Base-by-base conservation (phyloP, 2,113 vertebrate genomes). In the Heterotis niloticus region DNA sequence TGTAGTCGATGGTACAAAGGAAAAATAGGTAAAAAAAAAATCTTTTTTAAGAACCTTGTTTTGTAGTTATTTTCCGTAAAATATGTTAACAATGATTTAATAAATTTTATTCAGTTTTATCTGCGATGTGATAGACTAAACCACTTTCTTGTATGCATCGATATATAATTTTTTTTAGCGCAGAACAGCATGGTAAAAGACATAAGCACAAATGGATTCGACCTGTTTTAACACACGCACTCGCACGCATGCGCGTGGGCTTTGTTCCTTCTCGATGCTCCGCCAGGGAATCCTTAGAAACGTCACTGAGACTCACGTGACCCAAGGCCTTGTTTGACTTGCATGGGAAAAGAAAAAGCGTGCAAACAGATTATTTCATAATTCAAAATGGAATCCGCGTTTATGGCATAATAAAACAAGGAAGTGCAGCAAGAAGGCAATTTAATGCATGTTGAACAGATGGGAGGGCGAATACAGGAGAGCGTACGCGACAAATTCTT, bases 11-110 rank as follows among this genome's bases (percentile, higher is more conserved):
- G 34, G 34, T 44, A 44, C 34, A 44, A 44, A 44, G 34, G 7
- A 44, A 2, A 44, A 44, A 44, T 44, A 44, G 93, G 94, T 93
- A 94, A 94, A 95, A 92, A 89, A 88, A 88, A 90, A 90, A 88
- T 88, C 91, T 92, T 93, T 91, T 91, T 85, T 89, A 89, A 93
- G 90, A 91, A 86, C 86, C 90, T 95, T 44, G 3, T 44, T 44
- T 44, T 44, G 34, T 44, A 44, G 34, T 44, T 44, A 44, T 44
- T 97, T 96, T 96, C 94, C 93, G 96, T 96, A 96, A 95, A 93
- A 91, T 94, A 88, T 87, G 92, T 96, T 96, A 95, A 89, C 94
- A 93, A 96, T 97, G 96, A 95, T 96, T 93, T 91, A 99, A 99
- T 98, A 98, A 99, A 99, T 96, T 94, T 95, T 98, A 93, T 92